Evolutionary conservation across 2,113 vertebrate species (phyloP).

Genomic region (Mesoclemmys tuberculata): DNA sequence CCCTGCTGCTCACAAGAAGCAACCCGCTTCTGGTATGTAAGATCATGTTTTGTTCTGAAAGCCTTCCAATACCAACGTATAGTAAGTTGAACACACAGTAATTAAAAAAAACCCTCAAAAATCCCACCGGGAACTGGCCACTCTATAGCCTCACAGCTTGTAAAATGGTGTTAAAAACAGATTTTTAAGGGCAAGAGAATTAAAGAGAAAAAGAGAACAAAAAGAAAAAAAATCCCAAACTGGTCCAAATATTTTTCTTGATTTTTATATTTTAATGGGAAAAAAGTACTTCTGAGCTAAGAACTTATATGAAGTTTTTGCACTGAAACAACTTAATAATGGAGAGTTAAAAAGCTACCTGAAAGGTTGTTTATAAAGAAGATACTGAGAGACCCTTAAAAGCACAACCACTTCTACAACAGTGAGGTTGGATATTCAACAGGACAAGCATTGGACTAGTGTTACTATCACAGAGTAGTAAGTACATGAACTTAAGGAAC

Average conservation of each 20-base stretch:
- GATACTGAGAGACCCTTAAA: conserved; percentile 15
- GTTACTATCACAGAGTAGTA: not conserved
- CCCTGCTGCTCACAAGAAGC: not conserved
- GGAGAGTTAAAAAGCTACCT: not conserved
- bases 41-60: not conserved
- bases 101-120: not conserved
- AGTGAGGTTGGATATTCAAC: not conserved
- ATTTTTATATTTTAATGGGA: not conserved
- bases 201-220: not conserved
- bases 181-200: accelerated
- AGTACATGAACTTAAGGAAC: not conserved
- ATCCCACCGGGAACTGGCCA: not conserved
- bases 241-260: not conserved
- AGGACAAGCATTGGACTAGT: not conserved
- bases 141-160: not conserved
- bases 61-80: accelerated
- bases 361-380: not conserved
- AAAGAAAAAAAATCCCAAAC: not conserved
- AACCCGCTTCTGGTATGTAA: accelerated
- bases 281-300: not conserved
- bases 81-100: not conserved
- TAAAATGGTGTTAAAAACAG: not conserved
- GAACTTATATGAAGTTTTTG: not conserved
- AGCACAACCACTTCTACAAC: not conserved
- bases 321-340: not conserved